Percentiles rank a stretch among this genome's conserved stretches.
These are phyloP conservation scores for Samia ricini DNA, from an alignment of 1,140 invertebrate genomes.

Conservation along the genomic window DNA sequence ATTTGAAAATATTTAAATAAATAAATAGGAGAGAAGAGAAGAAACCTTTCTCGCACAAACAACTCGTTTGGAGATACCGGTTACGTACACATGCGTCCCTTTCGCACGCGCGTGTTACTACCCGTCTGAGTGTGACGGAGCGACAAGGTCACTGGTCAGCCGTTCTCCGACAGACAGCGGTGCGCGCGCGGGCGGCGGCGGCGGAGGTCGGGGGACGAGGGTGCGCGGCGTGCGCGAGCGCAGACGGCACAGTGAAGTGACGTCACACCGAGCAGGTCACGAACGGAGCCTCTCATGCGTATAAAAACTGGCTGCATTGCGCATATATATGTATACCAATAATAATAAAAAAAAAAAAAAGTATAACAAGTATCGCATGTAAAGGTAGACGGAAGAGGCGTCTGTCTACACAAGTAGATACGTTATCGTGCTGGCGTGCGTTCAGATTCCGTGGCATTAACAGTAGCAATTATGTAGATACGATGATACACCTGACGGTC, in stretches of 20 bases:
- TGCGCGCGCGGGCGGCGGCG: too few relatives aligned
- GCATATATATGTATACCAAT: constrained; percentile 49
- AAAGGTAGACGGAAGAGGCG: constrained; percentile 21
- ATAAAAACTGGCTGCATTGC: constrained; percentile 42
- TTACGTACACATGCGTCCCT: constrained; percentile 35
- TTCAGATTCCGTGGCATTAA: too few relatives aligned
- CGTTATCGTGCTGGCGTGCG: not conserved
- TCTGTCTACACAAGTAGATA: too few relatives aligned
- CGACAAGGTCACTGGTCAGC: constrained; percentile 74
- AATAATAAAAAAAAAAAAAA: constrained; percentile 48
- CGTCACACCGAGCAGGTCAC: constrained; percentile 49
- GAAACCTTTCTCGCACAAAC: constrained; percentile 67
- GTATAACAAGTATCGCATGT: constrained; percentile 31
- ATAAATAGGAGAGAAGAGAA: too few relatives aligned
- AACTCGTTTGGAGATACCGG: constrained; percentile 62
- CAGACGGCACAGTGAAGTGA: constrained; percentile 64
- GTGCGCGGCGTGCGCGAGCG: constrained; percentile 43
- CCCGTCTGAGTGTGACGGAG: constrained; percentile 43
- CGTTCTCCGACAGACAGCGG: constrained; percentile 65
- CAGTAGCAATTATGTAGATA: too few relatives aligned
- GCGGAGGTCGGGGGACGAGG: too few relatives aligned
- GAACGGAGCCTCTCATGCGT: constrained; percentile 55
- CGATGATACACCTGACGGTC: too few relatives aligned
- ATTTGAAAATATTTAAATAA: constrained; percentile 65
- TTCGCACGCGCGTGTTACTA: constrained; percentile 16